Base-by-base conservation (phyloP, 2,888 invertebrate species). In the Vanessa cardui region DNA sequence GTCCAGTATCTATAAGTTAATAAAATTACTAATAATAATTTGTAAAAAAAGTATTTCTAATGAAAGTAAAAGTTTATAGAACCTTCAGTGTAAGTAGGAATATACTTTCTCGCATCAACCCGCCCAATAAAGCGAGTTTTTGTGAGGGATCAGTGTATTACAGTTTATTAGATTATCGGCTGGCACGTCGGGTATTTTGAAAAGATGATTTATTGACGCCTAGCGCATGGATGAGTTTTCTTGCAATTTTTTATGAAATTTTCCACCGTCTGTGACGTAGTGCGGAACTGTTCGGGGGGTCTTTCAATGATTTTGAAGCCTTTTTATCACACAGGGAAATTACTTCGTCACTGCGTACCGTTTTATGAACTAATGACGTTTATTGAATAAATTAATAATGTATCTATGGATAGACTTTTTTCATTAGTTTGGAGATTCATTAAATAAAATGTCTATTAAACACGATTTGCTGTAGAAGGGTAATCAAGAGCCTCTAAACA, bases 111-210 rank as follows among this genome's bases (percentile, higher is more conserved):
- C 47, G 65, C 68, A 63, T 69, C 62, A 72, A 68, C 69, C 71
- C 64, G 64, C 64, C 54, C 69, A 73, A 72, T 72, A 73, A 73
- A 74, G 72, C 67, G 70, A 64, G 68, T 74, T 74, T 72, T 73
- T 70, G 74, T 70, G 63, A 70, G 70, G 69, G 73, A 69, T 71
- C 68, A 66, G 65, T 65, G 68, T 66, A 73, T 72, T 74, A 70
- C 72, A 73, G 70, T 73, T 71, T 74, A 74, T 76, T 76, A 76
- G 72, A 73, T 76, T 76, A 74, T 73, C 72, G 72, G 31, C 58
- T 52, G 61, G 67, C 69, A 52, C 69, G 74, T 47, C 70, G 69
- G 69, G 62, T 71, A 69, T 75, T 74, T 73, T 70, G 69, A 72
- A 74, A 73, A 73, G 71, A 77, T 74, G 75, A 74, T 76, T 73